Base-by-base conservation (phyloP, 2,113 vertebrate species). In the Albula goreensis region DNA sequence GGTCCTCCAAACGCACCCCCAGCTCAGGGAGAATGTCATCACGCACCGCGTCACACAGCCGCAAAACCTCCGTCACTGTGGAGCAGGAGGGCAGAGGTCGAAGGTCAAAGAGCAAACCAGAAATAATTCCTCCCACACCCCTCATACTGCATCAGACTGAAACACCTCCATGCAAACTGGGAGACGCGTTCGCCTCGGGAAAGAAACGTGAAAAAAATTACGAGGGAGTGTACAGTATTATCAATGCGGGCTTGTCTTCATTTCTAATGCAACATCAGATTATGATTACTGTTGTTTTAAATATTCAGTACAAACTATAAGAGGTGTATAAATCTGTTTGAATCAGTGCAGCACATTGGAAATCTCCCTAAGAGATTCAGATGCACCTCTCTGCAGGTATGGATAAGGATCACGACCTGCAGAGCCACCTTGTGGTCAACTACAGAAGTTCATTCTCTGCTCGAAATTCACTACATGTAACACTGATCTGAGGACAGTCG, bases 1-100 rank as follows among this genome's bases (percentile, higher is more conserved):
- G 98, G 85, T 99, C 98, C 87, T 99, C 98, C 66, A 99, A 93
- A 25, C 98, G 96, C 88, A 99, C 98, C 0, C 98, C 98, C 0
- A 98, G 96, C 84, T 99, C 98, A 0, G 98, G 98, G 81, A 99
- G 93, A 83, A 96, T 85, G 8, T 99, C 96, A 4, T 99, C 97
- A 41, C 98, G 95, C 31, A 99, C 92, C 48, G 91, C 79, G 0
- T 99, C 98, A 0, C 97, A 97, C 88, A 99, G 92, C 91, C 95
- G 95, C 88, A 99, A 95, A 84, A 98, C 90, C 93, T 96, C 96
- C 0, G 89, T 95, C 50, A 98, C 98, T 99, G 86, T 56, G 0
- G 85, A 77, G 41, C 86, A 19, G 8, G 25, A 2, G n/a, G 41
- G 13, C 11, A 56, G 13, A 70, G 60, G 60, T 63, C 60, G 3